Evolutionary conservation across 2,888 invertebrate species (phyloP).

Genomic region (Sicus ferrugineus): DNA sequence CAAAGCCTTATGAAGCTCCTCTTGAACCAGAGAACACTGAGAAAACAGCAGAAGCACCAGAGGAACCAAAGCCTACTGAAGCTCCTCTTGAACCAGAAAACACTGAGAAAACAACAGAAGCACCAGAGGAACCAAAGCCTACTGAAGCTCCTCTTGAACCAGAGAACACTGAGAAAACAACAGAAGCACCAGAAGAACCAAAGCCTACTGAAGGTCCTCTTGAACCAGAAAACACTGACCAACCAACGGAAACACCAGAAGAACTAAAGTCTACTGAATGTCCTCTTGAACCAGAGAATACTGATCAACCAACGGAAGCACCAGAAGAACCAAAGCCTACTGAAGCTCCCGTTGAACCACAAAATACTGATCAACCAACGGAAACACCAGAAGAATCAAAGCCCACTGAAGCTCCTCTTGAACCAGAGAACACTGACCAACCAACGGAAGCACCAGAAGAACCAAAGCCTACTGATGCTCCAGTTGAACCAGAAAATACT

Average conservation of each 20-base stretch:
- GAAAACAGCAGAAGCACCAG: background rate
- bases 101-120: conserved; percentile 13
- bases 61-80: conserved; percentile 18
- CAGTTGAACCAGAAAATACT: background rate
- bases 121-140: background rate
- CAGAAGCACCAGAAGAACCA: conserved; percentile 5
- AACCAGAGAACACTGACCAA: conserved; percentile 2
- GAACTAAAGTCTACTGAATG: conserved; percentile 22
- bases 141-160: conserved; percentile 4
- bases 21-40: too few relatives aligned
- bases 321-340: conserved; percentile 6
- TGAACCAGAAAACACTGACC: background rate
- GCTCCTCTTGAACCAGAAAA: background rate
- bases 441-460: background rate
- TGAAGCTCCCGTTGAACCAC: background rate
- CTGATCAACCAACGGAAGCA: conserved; percentile 12
- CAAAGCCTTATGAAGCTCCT: too few relatives aligned
- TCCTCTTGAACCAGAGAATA: background rate
- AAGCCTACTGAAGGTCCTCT: too few relatives aligned
- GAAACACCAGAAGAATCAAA: conserved; percentile 7
- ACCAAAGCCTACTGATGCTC: conserved; percentile 25
- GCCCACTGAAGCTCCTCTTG: background rate
- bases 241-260: background rate
- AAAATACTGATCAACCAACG: conserved; percentile 17
- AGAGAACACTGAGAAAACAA: conserved; percentile 21